A percentile compares a stretch with the other conserved stretches of the same genome.
Evolutionary conservation across 2,888 invertebrate genomes (phyloP).

Genomic region (Tribolium freemani): DNA sequence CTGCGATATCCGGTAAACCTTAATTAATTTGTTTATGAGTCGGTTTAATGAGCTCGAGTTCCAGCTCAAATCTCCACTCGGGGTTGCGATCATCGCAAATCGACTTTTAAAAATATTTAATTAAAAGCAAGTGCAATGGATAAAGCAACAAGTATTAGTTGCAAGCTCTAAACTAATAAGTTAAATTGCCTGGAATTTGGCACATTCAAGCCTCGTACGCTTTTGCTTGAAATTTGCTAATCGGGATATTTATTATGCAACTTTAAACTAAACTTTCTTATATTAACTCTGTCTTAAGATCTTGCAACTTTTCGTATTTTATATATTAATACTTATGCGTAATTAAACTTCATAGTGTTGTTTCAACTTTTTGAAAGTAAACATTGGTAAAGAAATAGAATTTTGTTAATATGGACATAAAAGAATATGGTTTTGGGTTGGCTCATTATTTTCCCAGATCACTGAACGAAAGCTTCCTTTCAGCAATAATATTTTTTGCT

Average conservation of each 20-base stretch:
- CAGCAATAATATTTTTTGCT: too few species aligned
- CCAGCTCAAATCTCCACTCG: conserved; percentile 1
- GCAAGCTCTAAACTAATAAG: conserved; percentile 23
- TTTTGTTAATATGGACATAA: too few species aligned
- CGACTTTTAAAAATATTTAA: conserved; percentile 3
- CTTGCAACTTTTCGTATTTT: too few species aligned
- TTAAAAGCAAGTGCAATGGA: not conserved
- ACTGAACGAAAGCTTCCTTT: too few species aligned
- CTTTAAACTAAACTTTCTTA: not conserved
- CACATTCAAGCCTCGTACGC: conserved; percentile 12
- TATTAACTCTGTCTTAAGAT: too few species aligned
- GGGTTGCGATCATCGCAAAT: not conserved
- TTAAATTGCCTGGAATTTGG: conserved; percentile 33
- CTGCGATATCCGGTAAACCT: conserved; percentile 3
- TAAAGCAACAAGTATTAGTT: conserved; percentile 34
- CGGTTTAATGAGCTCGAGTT: conserved; percentile 10
- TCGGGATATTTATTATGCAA: conserved; percentile 12
- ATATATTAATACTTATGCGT: too few species aligned
- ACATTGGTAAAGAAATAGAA: too few species aligned
- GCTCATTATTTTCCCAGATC: too few species aligned
- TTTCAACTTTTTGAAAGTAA: too few species aligned
- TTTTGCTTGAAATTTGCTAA: conserved; percentile 8
- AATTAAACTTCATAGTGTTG: too few species aligned
- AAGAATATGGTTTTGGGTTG: too few species aligned
- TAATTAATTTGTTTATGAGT: conserved; percentile 34